Conservation (phyloP, 2,888 invertebrate genomes). For the Glaucopsyche alexis region DNA sequence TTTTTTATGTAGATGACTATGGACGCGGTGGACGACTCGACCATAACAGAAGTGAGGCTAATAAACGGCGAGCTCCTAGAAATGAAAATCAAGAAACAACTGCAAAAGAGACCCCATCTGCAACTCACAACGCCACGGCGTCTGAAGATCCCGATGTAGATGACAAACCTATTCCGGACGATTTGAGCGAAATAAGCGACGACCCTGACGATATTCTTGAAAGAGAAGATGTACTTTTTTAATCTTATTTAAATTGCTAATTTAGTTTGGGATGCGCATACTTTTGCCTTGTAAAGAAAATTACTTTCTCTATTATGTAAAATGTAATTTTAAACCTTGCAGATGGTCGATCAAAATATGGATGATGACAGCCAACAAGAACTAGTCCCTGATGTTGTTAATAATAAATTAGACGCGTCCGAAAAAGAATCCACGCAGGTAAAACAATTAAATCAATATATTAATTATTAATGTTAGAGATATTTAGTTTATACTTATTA, state of each 20-base stretch:
- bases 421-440: slow-evolving; percentile 73
- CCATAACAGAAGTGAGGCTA: slow-evolving; percentile 54
- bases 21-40: slow-evolving; percentile 70
- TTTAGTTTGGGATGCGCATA: neutral
- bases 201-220: slow-evolving; percentile 93
- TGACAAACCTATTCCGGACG: slow-evolving; percentile 81
- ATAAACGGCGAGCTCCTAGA: slow-evolving; percentile 63
- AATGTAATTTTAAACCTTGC: slow-evolving; percentile 27
- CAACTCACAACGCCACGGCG: slow-evolving; percentile 51
- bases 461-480: neutral
- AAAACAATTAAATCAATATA: slow-evolving; percentile 31
- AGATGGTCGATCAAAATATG: slow-evolving; percentile 70
- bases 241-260: neutral
- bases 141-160: slow-evolving; percentile 69
- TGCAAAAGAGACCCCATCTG: slow-evolving; percentile 53
- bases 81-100: slow-evolving; percentile 55
- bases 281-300: too few species aligned
- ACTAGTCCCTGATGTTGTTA: slow-evolving; percentile 52
- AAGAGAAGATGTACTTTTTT: slow-evolving; percentile 82
- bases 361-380: slow-evolving; percentile 66
- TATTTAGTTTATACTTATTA: neutral
- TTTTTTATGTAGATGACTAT: slow-evolving; percentile 58
- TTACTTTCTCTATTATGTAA: too few species aligned
- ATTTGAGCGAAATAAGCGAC: slow-evolving; percentile 93
- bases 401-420: slow-evolving; percentile 60